These are phyloP conservation scores for Loripinus fragilis DNA, from an alignment of 2,888 invertebrate genomes.

Conservation along the genomic window DNA sequence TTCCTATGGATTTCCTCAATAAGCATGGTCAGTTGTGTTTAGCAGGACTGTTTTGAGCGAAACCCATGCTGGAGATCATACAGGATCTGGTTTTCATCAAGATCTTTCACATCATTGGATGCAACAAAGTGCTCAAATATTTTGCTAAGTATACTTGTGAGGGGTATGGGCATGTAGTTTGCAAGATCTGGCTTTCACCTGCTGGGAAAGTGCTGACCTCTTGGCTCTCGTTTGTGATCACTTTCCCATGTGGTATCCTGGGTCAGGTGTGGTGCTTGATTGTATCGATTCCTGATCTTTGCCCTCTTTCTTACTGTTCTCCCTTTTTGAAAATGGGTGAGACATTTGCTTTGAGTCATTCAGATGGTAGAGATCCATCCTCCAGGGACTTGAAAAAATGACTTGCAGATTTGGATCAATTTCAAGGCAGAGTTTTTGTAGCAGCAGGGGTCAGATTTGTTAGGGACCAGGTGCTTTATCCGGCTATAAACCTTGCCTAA, in stretches of 20 bases:
- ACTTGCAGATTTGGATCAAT: neutral
- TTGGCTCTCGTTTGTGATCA: too few species aligned
- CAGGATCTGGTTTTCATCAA: neutral
- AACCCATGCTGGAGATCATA: slow-evolving; percentile 4
- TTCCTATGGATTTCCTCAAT: too few species aligned
- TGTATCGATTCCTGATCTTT: too few species aligned
- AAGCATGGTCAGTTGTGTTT: neutral
- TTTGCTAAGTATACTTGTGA: neutral
- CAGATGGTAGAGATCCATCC: too few species aligned
- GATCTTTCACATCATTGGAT: neutral
- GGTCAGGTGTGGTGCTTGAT: too few species aligned
- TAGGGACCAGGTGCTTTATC: neutral
- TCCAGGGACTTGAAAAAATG: neutral
- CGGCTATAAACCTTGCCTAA: neutral
- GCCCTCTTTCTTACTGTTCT: too few species aligned
- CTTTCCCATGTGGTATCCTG: too few species aligned
- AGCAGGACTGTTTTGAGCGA: neutral
- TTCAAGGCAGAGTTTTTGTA: too few species aligned
- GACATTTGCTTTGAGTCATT: too few species aligned
- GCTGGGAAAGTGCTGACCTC: too few species aligned
- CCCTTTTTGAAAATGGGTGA: too few species aligned
- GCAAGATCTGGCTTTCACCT: neutral
- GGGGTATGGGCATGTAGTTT: neutral
- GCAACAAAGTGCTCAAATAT: neutral
- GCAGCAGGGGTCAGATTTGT: neutral